Conservation (phyloP, 2,113 vertebrate species). For the Carlito syrichta region DNA sequence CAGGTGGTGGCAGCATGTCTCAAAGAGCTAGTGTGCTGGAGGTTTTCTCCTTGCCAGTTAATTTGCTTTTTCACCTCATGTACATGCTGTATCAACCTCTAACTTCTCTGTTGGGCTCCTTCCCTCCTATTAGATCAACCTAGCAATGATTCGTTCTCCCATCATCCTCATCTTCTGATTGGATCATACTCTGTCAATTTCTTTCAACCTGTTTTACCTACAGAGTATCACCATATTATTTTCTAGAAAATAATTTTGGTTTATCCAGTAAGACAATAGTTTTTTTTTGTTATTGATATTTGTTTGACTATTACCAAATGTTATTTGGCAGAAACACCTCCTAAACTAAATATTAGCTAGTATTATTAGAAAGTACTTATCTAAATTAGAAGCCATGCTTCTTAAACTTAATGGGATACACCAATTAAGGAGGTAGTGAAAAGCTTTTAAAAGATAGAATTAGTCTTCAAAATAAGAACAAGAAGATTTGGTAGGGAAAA, state of each 20-base stretch:
- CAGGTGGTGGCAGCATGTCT: conserved; percentile 64
- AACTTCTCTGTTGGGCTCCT: not conserved
- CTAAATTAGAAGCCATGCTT: conserved; percentile 16
- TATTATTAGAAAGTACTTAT: not conserved
- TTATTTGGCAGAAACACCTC: not conserved
- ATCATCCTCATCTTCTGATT: not conserved
- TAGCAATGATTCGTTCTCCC: not conserved
- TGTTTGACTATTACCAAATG: not conserved
- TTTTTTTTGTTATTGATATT: not conserved
- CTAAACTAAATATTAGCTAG: not conserved
- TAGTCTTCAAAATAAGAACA: conserved; percentile 18
- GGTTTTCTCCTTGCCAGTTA: not conserved
- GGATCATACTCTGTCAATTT: not conserved
- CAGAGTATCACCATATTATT: not conserved
- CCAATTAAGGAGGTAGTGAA: not conserved
- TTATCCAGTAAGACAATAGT: not conserved
- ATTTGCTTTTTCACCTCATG: not conserved
- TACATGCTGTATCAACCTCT: not conserved
- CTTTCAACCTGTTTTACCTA: conserved; percentile 13
- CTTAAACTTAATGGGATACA: not conserved
- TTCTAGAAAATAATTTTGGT: not conserved
- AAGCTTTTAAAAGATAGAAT: conserved; percentile 29
- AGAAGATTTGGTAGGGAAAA: not conserved
- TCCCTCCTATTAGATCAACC: not conserved
- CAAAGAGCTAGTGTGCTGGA: conserved; percentile 20